Percentiles rank a stretch among this genome's conserved stretches.
Evolutionary conservation across 37 sponge, comb jelly and placozoan species (phyloP).

Genomic region (Sycon ciliatum): DNA sequence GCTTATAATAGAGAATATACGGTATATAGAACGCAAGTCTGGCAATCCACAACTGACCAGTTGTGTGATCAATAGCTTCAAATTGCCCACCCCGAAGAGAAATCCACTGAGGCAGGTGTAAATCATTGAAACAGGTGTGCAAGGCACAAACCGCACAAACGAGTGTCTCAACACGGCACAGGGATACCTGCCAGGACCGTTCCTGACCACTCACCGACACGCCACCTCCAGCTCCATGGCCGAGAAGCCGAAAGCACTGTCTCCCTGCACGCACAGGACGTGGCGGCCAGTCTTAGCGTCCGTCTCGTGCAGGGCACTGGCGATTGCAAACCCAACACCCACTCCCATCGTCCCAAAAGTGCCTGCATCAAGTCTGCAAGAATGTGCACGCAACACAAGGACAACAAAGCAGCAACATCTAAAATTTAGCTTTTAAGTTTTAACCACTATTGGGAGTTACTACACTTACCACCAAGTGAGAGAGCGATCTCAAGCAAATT

Average conservation of each 20-base stretch:
- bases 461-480: no score
- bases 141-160: background rate
- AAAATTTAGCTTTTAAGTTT: background rate
- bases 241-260: slow-evolving; percentile 94
- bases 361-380: slow-evolving; percentile 77
- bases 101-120: no score
- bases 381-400: background rate
- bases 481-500: no score
- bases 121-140: no score
- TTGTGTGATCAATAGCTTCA: no score
- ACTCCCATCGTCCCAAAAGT: slow-evolving; percentile 93
- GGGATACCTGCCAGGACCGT: background rate
- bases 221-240: slow-evolving; percentile 91
- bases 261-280: slow-evolving; percentile 76
- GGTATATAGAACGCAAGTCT: no score
- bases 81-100: no score
- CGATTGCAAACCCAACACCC: slow-evolving; percentile 83
- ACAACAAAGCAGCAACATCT: background rate
- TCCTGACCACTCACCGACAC: slow-evolving; percentile 39
- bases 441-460: no score
- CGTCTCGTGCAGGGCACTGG: slow-evolving; percentile 40
- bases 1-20: no score
- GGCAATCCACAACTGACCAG: no score
- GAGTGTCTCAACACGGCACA: background rate
- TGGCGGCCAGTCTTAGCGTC: background rate